These are phyloP conservation scores for Cheilinus undulatus DNA, from an alignment of 2,113 vertebrate species.

Conservation along the genomic window DNA sequence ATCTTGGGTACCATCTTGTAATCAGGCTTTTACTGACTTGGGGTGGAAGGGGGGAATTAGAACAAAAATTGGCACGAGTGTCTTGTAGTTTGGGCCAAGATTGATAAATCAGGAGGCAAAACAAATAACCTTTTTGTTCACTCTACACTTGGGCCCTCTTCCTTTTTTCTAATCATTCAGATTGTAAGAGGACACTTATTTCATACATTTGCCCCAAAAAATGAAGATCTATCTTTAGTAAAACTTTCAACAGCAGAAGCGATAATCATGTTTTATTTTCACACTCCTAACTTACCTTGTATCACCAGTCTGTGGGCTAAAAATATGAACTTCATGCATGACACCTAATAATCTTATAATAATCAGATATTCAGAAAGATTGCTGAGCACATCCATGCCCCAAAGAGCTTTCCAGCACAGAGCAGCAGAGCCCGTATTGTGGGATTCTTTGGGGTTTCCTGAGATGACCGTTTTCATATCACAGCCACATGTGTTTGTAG, in stretches of 20 bases:
- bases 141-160: no score
- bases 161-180: no score
- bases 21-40: no score
- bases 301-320: not conserved
- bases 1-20: no score
- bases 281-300: not conserved
- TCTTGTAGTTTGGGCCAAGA: no score
- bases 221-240: not conserved
- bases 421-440: not conserved
- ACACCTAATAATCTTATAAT: not conserved
- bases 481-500: not conserved
- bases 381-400: not conserved
- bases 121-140: no score
- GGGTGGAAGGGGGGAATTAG: no score
- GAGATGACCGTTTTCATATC: not conserved
- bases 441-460: not conserved
- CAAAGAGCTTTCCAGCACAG: not conserved
- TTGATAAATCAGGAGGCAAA: no score
- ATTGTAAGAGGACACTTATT: no score
- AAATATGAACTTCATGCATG: not conserved
- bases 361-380: not conserved
- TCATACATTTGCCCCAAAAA: no score
- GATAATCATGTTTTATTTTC: not conserved
- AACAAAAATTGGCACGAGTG: no score
- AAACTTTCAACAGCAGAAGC: not conserved